A percentile compares a stretch with the other conserved stretches of the same genome.
Evolutionary conservation across 2,888 invertebrate species (phyloP).

Genomic region (Pharmacophagus antenor): DNA sequence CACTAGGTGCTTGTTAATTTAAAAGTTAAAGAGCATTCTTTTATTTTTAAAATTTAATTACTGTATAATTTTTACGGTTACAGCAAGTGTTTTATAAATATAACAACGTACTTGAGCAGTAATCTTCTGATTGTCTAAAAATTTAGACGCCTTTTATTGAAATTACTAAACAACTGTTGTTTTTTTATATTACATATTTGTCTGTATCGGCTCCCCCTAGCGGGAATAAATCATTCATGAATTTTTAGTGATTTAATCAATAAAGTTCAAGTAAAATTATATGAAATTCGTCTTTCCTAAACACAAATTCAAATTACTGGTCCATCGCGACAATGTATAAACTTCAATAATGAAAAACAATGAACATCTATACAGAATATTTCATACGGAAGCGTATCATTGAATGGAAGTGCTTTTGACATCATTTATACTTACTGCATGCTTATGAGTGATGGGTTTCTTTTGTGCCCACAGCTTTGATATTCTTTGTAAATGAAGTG

Average conservation of each 20-base stretch:
- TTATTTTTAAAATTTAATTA: no score
- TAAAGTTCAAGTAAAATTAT: not conserved
- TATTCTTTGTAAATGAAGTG: slow-evolving; percentile 46
- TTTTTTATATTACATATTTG: not conserved
- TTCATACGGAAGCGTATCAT: slow-evolving; percentile 62
- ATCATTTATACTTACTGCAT: slow-evolving; percentile 71
- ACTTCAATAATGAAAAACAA: slow-evolving; percentile 36
- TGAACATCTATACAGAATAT: slow-evolving; percentile 63
- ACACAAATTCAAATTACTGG: slow-evolving; percentile 2
- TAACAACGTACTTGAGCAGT: not conserved
- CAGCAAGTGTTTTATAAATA: no score
- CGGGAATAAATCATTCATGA: not conserved
- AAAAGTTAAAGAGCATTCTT: no score
- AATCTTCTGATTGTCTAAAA: not conserved
- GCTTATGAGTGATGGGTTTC: slow-evolving; percentile 71
- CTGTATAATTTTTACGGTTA: no score
- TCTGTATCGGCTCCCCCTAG: slow-evolving; percentile 10
- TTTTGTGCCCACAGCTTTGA: slow-evolving; percentile 56
- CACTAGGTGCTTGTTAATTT: no score
- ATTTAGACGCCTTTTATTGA: slow-evolving; percentile 6
- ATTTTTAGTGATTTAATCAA: not conserved
- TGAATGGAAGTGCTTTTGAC: slow-evolving; percentile 71
- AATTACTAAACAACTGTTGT: not conserved
- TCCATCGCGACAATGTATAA: slow-evolving; percentile 25
- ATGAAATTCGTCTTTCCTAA: no score